Conservation (phyloP, 2,113 vertebrate species). For the Ictidomys tridecemlineatus region DNA sequence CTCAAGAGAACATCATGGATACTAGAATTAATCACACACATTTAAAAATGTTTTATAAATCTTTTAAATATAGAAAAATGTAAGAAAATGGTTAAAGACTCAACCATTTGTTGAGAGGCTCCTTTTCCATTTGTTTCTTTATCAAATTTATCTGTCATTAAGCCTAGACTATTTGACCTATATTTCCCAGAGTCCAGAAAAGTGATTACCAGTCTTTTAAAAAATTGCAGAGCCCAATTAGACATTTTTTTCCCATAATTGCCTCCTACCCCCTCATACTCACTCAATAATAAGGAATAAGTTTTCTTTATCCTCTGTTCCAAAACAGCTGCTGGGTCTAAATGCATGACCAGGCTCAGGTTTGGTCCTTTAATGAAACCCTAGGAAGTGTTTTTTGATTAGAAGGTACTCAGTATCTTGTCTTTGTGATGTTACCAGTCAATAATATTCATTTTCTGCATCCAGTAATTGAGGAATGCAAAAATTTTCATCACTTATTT, state of each 20-base stretch:
- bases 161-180: neutral
- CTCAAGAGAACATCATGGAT: neutral
- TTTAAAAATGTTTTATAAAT: neutral
- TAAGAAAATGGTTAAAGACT: too few relatives aligned
- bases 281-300: too few relatives aligned
- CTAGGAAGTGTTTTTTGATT: too few relatives aligned
- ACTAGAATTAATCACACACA: neutral
- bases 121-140: neutral
- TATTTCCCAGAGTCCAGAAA: too few relatives aligned
- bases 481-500: neutral
- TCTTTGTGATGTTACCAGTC: neutral
- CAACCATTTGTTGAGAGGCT: neutral
- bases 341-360: too few relatives aligned
- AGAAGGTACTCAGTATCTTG: neutral
- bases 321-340: too few relatives aligned
- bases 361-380: too few relatives aligned
- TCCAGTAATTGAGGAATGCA: neutral
- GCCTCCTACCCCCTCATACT: too few relatives aligned
- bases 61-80: neutral
- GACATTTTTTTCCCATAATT: too few relatives aligned
- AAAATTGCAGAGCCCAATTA: neutral
- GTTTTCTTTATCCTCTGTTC: too few relatives aligned
- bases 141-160: neutral
- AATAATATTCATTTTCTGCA: neutral
- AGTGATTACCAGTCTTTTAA: neutral